Conservation (phyloP, 1,140 invertebrate genomes). For the Dendroctonus valens region DNA sequence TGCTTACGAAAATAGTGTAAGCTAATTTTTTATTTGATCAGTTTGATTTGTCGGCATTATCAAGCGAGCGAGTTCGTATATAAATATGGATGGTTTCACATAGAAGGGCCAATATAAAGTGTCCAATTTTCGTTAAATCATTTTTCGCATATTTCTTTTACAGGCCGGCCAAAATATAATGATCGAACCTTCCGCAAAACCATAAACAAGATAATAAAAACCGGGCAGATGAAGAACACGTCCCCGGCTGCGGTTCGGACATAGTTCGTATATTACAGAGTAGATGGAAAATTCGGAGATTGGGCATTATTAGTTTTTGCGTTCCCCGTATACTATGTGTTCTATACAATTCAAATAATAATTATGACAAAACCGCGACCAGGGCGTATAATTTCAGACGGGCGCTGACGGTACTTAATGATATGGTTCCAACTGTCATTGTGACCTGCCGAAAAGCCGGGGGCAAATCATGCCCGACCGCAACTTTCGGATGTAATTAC, state of each 20-base stretch:
- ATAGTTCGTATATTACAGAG: conserved; percentile 21
- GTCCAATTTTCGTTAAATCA: background rate
- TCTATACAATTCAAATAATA: conserved; percentile 27
- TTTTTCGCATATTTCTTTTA: background rate
- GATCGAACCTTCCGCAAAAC: conserved; percentile 8
- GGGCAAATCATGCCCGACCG: conserved; percentile 18
- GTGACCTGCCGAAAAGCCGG: conserved; percentile 25
- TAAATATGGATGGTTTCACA: too few relatives aligned
- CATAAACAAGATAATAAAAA: conserved; percentile 19
- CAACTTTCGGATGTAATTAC: conserved; percentile 14
- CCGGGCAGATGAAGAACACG: conserved; percentile 5
- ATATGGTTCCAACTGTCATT: conserved; percentile 23
- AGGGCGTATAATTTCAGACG: conserved; percentile 19
- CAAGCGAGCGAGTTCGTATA: too few relatives aligned
- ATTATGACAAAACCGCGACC: conserved; percentile 23
- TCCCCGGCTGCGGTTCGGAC: conserved; percentile 6
- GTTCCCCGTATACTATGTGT: conserved; percentile 12
- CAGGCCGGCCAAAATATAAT: background rate
- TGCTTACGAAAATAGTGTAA: too few relatives aligned
- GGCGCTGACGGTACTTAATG: conserved; percentile 18
- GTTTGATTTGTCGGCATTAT: too few relatives aligned
- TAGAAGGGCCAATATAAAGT: too few relatives aligned
- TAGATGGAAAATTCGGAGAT: conserved; percentile 19
- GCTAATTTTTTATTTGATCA: too few relatives aligned
- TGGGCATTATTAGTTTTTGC: conserved; percentile 10